These are phyloP conservation scores for Craniophora ligustri DNA, from an alignment of 2,888 invertebrate species.

Conservation along the genomic window DNA sequence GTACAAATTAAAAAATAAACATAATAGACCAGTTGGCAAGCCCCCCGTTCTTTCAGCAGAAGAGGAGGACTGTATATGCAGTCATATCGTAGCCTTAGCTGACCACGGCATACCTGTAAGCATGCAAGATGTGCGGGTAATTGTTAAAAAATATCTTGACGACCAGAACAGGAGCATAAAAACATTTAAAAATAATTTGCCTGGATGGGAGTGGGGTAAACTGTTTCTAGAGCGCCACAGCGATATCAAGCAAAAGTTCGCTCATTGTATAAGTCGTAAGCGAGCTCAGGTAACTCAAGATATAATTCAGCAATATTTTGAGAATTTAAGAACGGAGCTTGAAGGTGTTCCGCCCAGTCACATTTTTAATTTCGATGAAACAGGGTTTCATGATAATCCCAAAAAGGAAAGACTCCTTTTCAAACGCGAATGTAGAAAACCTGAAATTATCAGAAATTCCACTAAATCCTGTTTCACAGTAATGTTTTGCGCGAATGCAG, in stretches of 20 bases:
- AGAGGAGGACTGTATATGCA: slow-evolving; percentile 8
- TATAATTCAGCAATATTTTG: slow-evolving; percentile 13
- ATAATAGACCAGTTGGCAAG: slow-evolving; percentile 5
- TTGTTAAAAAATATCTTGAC: slow-evolving; percentile 5
- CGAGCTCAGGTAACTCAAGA: slow-evolving; percentile 13
- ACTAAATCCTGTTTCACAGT: slow-evolving; percentile 6
- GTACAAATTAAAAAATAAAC: slow-evolving; percentile 12
- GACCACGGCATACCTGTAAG: slow-evolving; percentile 4
- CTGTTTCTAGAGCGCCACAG: slow-evolving; percentile 22
- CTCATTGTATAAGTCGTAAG: slow-evolving; percentile 15
- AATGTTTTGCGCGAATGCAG: slow-evolving; percentile 6
- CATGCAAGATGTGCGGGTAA: slow-evolving; percentile 7
- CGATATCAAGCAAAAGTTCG: slow-evolving; percentile 19
- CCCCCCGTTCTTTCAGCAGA: slow-evolving; percentile 6
- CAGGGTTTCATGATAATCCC: slow-evolving; percentile 16
- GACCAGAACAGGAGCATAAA: slow-evolving; percentile 9
- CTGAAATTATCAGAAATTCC: slow-evolving; percentile 16
- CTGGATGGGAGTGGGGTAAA: slow-evolving; percentile 30
- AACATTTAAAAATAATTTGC: slow-evolving; percentile 23
- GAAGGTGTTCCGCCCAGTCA: slow-evolving; percentile 15
- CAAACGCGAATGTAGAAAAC: slow-evolving; percentile 7
- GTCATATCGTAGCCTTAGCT: slow-evolving; percentile 7
- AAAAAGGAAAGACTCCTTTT: slow-evolving; percentile 7
- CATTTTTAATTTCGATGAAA: slow-evolving; percentile 26
- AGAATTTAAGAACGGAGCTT: slow-evolving; percentile 11